Conservation (phyloP, 2,888 invertebrate genomes). For the Acanthosepion pharaonis region DNA sequence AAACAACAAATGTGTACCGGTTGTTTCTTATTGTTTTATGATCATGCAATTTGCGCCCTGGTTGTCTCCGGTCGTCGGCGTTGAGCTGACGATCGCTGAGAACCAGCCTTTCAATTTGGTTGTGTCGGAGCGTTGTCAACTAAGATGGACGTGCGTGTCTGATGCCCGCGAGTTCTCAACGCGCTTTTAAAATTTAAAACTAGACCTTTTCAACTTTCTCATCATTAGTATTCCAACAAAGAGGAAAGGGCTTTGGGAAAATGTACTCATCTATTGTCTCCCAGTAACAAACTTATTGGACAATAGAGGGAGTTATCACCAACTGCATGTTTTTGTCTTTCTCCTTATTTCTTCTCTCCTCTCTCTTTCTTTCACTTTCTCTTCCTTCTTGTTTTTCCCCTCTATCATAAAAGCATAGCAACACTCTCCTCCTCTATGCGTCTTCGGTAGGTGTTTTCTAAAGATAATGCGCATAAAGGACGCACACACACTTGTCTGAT, state of each 20-base stretch:
- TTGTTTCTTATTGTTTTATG: conserved; percentile 2
- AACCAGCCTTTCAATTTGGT: conserved; percentile 7
- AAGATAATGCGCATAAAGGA: no score
- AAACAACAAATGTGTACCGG: neutral
- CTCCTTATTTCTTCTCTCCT: neutral
- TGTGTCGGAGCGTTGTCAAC: neutral
- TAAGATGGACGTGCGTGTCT: neutral
- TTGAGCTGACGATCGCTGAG: neutral
- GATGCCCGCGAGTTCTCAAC: neutral
- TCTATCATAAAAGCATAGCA: neutral
- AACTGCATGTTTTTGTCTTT: neutral
- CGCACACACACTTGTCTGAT: no score
- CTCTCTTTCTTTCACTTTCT: neutral
- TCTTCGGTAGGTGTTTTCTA: no score
- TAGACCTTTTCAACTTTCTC: neutral
- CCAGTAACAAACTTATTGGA: neutral
- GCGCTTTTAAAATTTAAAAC: conserved; percentile 13
- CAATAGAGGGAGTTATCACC: conserved; percentile 8
- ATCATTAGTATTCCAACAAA: conserved; percentile 9
- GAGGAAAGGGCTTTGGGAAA: conserved; percentile 4
- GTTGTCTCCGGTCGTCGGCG: no score
- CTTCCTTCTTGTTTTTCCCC: neutral
- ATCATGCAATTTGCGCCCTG: neutral
- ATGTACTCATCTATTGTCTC: conserved; percentile 5
- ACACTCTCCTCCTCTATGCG: no score